Evolutionary conservation across 2,888 invertebrate species (phyloP), one percentile per base, ranked within the genome.

Genomic region (Chrysopilus asiliformis): DNA sequence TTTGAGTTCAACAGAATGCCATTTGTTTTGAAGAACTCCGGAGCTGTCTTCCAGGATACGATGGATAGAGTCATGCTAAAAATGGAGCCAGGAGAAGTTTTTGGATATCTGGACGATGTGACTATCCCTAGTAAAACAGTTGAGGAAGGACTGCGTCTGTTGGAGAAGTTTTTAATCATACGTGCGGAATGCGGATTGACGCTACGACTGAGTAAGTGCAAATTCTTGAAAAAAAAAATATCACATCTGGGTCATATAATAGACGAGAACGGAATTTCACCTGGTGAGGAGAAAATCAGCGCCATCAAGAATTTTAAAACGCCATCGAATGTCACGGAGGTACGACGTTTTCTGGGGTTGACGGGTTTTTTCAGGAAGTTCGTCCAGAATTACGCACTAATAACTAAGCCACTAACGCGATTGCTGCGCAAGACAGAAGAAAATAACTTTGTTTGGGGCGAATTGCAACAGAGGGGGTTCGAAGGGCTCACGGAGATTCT

Each of bases 41-140:
- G 32, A n/a, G 26, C 25, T 17, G 37, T 37, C 5, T 37, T 37
- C 20, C 37, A 37, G 19, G 14, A 22, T 1, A 4, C 20, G 9
- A 37, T 37, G 10, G 32, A 37, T 19, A 32, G 14, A 14, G 3
- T 37, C 2, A n/a, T 28, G 9, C 13, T 9, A 4, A 12, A 38
- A 25, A 22, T 38, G 25, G 8, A 10, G 14, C 14, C 17, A 8
- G 32, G 19, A 8, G 37, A 37, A 16, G 28, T 26, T 2, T 27
- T 38, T 2, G 42, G 34, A 6, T 49, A 43, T 20, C 27, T 45
- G 10, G 41, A 47, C 14, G 43, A 45, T 24, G 36, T 48, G 3
- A 39, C 43, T 2, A 34, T 46, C 1, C 42, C 47, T 1, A 46
- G 41, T 20, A 35, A 30, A 31, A 40, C 42, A 1, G 25, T 41